A percentile compares a stretch with the other conserved stretches of the same genome.
These are phyloP conservation scores for Ophion slaviceki DNA, from an alignment of 2,888 invertebrate genomes.

Conservation along the genomic window DNA sequence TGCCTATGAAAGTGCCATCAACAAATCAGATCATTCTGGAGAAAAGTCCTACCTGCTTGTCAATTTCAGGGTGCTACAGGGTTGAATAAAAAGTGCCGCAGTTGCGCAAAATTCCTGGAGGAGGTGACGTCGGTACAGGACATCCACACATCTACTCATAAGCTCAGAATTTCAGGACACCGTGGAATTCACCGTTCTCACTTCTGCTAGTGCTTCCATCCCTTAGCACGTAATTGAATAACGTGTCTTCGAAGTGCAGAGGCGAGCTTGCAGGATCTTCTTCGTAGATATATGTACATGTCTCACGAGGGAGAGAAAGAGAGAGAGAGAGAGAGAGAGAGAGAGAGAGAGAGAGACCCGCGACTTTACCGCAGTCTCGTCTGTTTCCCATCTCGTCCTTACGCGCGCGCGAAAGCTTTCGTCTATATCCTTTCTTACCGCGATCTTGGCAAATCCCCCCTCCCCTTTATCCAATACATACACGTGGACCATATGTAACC, in stretches of 20 bases:
- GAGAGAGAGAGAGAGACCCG: slow-evolving; percentile 33
- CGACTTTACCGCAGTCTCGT: slow-evolving; percentile 67
- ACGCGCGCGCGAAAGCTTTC: slow-evolving; percentile 46
- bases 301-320: slow-evolving; percentile 49
- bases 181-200: slow-evolving; percentile 66
- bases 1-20: neutral
- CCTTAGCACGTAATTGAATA: slow-evolving; percentile 81
- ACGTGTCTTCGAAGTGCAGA: slow-evolving; percentile 76
- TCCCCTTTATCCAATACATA: slow-evolving; percentile 16
- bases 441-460: slow-evolving; percentile 61
- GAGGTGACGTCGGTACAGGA: neutral
- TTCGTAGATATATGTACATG: slow-evolving; percentile 67
- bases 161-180: slow-evolving; percentile 33
- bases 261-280: slow-evolving; percentile 67
- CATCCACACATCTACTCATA: neutral
- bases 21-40: neutral
- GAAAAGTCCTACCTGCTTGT: neutral
- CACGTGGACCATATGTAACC: neutral
- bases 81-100: neutral
- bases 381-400: slow-evolving; percentile 69
- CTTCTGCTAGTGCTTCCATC: slow-evolving; percentile 71
- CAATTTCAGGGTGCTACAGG: neutral
- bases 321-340: slow-evolving; percentile 36
- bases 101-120: neutral
- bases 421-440: slow-evolving; percentile 51